phyloP scores from a whole-genome alignment of 1,140 invertebrate genomes.

The Brachionus manjavacas region DNA sequence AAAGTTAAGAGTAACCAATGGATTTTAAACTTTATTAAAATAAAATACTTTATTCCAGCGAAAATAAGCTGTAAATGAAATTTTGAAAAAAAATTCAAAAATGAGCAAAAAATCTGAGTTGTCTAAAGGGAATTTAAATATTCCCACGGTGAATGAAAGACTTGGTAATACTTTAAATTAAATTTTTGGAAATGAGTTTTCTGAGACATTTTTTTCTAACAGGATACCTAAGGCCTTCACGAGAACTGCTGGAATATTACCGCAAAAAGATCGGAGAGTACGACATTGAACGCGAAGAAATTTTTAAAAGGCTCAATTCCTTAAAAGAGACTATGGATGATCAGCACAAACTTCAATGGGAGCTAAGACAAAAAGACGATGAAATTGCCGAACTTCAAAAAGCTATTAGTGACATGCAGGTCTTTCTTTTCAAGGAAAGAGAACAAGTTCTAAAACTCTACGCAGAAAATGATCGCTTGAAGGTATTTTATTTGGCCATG shows the following conservation, averaged over 20 bases:
- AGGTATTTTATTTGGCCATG: slow-evolving; percentile 46
- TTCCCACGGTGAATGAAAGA: slow-evolving; percentile 17
- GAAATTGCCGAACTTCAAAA: slow-evolving; percentile 58
- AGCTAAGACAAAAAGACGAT: slow-evolving; percentile 53
- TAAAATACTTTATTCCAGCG: background rate
- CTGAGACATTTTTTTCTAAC: background rate
- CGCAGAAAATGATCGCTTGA: slow-evolving; percentile 58
- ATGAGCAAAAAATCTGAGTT: background rate
- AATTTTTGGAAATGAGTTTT: background rate
- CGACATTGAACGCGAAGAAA: slow-evolving; percentile 55
- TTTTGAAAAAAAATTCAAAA: background rate
- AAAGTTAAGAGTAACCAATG: background rate
- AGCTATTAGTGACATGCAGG: slow-evolving; percentile 58
- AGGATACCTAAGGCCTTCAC: slow-evolving; percentile 54
- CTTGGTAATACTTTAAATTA: background rate
- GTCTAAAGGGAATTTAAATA: background rate
- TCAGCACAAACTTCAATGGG: slow-evolving; percentile 55
- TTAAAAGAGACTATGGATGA: slow-evolving; percentile 56
- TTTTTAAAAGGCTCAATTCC: slow-evolving; percentile 53
- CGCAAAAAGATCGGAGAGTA: slow-evolving; percentile 58
- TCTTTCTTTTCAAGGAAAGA: slow-evolving; percentile 56
- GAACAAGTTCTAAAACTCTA: slow-evolving; percentile 57
- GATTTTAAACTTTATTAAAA: background rate
- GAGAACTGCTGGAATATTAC: slow-evolving; percentile 57
- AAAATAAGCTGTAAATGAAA: background rate